These are phyloP conservation scores for Panopea generosa DNA, from an alignment of 2,888 invertebrate species.

Conservation along the genomic window DNA sequence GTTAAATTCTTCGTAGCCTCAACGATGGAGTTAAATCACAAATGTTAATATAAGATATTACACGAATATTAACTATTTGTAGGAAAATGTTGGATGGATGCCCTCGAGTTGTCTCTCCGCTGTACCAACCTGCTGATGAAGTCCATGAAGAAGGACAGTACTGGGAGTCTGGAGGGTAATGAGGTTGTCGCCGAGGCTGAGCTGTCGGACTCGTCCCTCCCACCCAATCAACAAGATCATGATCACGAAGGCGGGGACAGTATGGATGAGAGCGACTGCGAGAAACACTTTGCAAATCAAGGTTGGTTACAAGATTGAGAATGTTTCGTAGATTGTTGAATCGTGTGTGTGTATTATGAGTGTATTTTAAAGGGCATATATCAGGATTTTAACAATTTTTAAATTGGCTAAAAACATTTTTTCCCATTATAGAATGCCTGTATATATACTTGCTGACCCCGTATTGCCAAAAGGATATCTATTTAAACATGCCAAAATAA, in stretches of 20 bases:
- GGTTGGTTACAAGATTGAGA: slow-evolving; percentile 68
- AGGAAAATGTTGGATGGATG: slow-evolving; percentile 97
- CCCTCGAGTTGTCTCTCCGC: slow-evolving; percentile 93
- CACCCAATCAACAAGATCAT: slow-evolving; percentile 34
- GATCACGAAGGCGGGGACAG: slow-evolving; percentile 61
- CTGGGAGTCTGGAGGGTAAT: slow-evolving; percentile 54
- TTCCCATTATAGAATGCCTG: no score
- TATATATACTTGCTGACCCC: no score
- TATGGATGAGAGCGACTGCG: slow-evolving; percentile 92
- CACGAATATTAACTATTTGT: no score
- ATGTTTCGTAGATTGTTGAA: no score
- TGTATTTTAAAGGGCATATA: neutral
- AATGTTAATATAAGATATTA: no score
- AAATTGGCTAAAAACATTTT: no score
- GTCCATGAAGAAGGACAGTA: slow-evolving; percentile 86
- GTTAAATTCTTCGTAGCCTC: no score
- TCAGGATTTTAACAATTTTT: no score
- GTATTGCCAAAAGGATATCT: no score
- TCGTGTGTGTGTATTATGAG: slow-evolving; percentile 1
- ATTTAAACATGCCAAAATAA: no score
- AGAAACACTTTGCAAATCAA: slow-evolving; percentile 92
- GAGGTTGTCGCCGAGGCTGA: slow-evolving; percentile 44
- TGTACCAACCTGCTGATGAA: slow-evolving; percentile 92
- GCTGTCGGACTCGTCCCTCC: slow-evolving; percentile 59
- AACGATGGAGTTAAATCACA: no score